Evolutionary conservation across 2,797 vertebrate species (phyloP), one percentile per base, ranked within the genome.

Genomic region (Streptopelia turtur): DNA sequence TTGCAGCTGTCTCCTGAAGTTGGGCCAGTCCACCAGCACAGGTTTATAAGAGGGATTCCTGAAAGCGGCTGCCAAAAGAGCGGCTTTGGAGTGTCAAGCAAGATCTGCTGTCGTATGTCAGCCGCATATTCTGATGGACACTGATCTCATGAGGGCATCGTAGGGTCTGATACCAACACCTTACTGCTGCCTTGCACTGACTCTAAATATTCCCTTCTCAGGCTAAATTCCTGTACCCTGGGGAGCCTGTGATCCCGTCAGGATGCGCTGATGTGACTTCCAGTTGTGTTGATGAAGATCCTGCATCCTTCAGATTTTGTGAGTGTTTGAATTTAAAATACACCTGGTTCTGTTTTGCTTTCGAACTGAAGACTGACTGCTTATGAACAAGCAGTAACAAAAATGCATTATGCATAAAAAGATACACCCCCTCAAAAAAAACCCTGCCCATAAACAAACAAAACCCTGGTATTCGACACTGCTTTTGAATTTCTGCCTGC

Each of bases 311-410:
- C 30, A 45, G 23, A 66, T 82, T 95, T 89, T 27, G 11, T 78
- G 72, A 75, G n/a, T 53, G 31, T 90, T 66, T 82, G 59, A 71
- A 78, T 94, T 96, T 90, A 49, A 89, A 61, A 28, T 66, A 61
- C 66, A 78, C 78, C 70, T 96, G 91, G 75, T 94, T 97, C 80
- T 96, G 23, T 91, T 97, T 97, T 96, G 20, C 37, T 79, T 71
- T 89, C 71, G 69, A 61, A 83, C 59, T 80, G 88, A 93, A 83
- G 55, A 45, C 77, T 75, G 84, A 50, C 93, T 92, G 68, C 70
- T 94, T 66, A 87, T 64, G 72, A 97, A 87, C 83, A 90, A 95
- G 37, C 53, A 41, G 17, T 79, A 92, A 68, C 31, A 56, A 86
- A 94, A 93, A 82, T 43, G 31, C 63, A 57, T 45, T 89, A 74